These are phyloP conservation scores for Drosophila auraria DNA, from an alignment of 1,140 invertebrate species.

Conservation along the genomic window DNA sequence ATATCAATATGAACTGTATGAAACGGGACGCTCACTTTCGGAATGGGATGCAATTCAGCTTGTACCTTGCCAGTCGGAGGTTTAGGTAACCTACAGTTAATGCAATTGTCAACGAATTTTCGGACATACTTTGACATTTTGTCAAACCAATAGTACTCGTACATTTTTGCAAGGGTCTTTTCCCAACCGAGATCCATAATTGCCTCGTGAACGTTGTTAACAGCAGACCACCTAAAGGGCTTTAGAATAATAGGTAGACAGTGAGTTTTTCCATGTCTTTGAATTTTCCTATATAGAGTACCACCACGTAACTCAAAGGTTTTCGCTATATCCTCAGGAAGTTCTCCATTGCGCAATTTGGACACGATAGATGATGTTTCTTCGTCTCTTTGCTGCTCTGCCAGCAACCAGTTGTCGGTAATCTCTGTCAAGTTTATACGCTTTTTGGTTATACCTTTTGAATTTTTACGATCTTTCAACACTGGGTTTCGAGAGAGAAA, in stretches of 20 bases:
- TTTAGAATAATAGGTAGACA: slow-evolving; percentile 17
- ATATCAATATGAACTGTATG: slow-evolving; percentile 14
- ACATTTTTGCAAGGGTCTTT: slow-evolving; percentile 18
- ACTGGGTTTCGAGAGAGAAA: slow-evolving; percentile 5
- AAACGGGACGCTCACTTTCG: background rate
- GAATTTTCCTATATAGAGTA: slow-evolving; percentile 8
- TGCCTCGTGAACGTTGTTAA: slow-evolving; percentile 18
- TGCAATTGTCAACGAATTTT: background rate
- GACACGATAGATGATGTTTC: slow-evolving; percentile 1
- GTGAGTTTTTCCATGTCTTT: slow-evolving; percentile 11
- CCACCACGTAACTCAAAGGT: background rate
- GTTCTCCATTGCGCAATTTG: slow-evolving; percentile 1
- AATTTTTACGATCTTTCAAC: background rate
- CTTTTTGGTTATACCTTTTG: background rate
- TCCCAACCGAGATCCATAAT: slow-evolving; percentile 24
- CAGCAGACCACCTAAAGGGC: slow-evolving; percentile 26
- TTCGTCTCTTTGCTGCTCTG: background rate
- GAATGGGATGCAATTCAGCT: slow-evolving; percentile 12
- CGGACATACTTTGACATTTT: slow-evolving; percentile 3
- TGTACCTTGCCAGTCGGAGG: slow-evolving; percentile 5
- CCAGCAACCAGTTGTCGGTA: slow-evolving; percentile 8
- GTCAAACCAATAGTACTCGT: slow-evolving; percentile 3
- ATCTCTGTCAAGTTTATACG: slow-evolving; percentile 6
- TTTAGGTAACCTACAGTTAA: slow-evolving; percentile 13
- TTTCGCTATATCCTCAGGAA: slow-evolving; percentile 8